These are phyloP conservation scores for Sterrhoptilus dennistouni DNA, from an alignment of 2,113 vertebrate genomes.

Conservation along the genomic window DNA sequence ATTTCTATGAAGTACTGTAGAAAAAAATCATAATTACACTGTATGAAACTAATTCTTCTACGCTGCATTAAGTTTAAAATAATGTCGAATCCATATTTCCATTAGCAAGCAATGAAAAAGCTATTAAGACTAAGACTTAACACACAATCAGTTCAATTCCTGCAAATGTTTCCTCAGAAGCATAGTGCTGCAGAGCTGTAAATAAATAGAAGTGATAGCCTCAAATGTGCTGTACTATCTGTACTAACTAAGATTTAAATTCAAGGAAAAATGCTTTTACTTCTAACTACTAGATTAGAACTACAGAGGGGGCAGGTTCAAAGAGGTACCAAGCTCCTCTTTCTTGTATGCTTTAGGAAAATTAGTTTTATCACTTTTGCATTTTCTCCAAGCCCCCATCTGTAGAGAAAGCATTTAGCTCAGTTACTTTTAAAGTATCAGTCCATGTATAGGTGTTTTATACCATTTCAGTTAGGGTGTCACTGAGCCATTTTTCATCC, in stretches of 20 bases:
- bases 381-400: not conserved
- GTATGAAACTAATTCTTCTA: slow-evolving; percentile 27
- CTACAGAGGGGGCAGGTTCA: not conserved
- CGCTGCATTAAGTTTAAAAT: slow-evolving; percentile 34
- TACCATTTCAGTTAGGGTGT: not conserved
- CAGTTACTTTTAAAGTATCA: not conserved
- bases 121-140: slow-evolving; percentile 36
- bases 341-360: not conserved
- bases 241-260: not conserved
- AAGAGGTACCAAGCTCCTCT: not conserved
- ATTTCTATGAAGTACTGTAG: not conserved
- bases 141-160: not conserved
- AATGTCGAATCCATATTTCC: slow-evolving; percentile 45
- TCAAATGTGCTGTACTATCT: not conserved
- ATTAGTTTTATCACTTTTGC: not conserved
- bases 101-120: slow-evolving; percentile 54
- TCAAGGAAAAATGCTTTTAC: not conserved
- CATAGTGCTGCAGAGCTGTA: not conserved
- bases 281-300: not conserved
- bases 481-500: not conserved
- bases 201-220: not conserved
- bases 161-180: slow-evolving; percentile 2
- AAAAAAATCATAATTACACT: slow-evolving; percentile 32
- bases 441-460: not conserved
- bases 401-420: not conserved